phyloP scores from a whole-genome alignment of 1,140 invertebrate genomes.

The Lordiphosa clarofinis region DNA sequence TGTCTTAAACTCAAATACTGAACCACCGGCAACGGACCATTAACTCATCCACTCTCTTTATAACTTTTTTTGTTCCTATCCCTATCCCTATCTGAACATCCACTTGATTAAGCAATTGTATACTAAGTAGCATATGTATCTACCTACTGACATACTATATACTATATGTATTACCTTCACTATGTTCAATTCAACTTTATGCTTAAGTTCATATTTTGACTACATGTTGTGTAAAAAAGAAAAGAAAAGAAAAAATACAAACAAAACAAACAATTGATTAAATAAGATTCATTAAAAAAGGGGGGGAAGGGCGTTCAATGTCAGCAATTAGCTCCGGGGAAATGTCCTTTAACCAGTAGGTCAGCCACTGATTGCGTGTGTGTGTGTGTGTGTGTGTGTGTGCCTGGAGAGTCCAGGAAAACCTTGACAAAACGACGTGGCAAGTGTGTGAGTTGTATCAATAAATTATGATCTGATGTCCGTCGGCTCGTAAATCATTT shows the following conservation, averaged over 20 bases:
- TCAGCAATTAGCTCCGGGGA: too few species aligned
- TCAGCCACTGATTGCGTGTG: constrained; percentile 31
- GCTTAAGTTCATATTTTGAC: constrained; percentile 36
- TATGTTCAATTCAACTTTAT: constrained; percentile 39
- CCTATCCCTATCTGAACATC: too few species aligned
- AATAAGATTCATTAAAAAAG: constrained; percentile 97
- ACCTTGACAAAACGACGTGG: constrained; percentile 32
- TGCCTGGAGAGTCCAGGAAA: constrained; percentile 16
- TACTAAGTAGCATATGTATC: neutral
- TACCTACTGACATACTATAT: constrained; percentile 19
- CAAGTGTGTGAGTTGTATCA: constrained; percentile 58
- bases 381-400: constrained; percentile 11
- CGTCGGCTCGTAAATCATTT: constrained; percentile 69
- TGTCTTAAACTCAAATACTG: constrained; percentile 44
- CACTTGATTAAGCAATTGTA: too few species aligned
- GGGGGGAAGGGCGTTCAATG: constrained; percentile 84
- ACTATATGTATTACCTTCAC: constrained; percentile 27
- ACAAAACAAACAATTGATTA: constrained; percentile 5
- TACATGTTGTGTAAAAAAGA: constrained; percentile 44
- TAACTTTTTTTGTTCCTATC: too few species aligned
- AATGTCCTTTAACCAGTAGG: constrained; percentile 28
- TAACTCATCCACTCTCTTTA: constrained; percentile 1
- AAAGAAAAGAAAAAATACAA: constrained; percentile 5
- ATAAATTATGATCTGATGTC: constrained; percentile 72
- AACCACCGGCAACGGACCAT: constrained; percentile 53